Base-by-base conservation (phyloP, 2,797 vertebrate genomes). In the Octomys mimax region DNA sequence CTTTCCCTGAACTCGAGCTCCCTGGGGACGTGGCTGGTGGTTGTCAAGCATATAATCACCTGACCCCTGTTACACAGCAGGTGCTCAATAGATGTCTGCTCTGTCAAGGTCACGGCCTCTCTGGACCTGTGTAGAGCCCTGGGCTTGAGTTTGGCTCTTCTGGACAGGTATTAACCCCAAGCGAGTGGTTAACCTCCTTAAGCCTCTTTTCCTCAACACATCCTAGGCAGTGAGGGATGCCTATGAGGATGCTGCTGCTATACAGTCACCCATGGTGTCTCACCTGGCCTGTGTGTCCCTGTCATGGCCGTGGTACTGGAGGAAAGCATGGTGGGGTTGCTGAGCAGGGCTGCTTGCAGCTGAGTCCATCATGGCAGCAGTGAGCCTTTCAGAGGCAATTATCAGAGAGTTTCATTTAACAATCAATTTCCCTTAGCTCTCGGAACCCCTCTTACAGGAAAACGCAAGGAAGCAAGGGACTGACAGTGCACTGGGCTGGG, bases 391-490 rank as follows among this genome's bases (percentile, higher is more conserved):
- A 92, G 93, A 8, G 28, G 89, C 98, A 98, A 98, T 98, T 98
- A 97, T 96, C 81, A 98, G 97, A 97, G 39, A 98, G 97, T 98
- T 98, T 98, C 97, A 98, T 95, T 98, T 98, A 98, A 97, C 98
- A 98, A 98, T 97, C 96, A 97, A 96, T 98, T 98, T 97, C 97
- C 97, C 92, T 97, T 78, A 87, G 94, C 87, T 97, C 93, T 8
- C 12, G 95, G 95, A 96, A 97, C 95, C 1, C 1, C 12, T 68
- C 24, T 97, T 96, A 96, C 13, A 11, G 79, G 86, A 97, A 97
- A 95, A 95, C 19, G 1, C 66, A 92, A 88, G 87, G 92, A 82
- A 92, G 84, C 84, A 54, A 66, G 59, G 46, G 87, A 52, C 71
- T 6, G 19, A 92, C 13, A 66, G 66, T 31, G 68, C 5, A 24